A percentile compares a stretch with the other conserved stretches of the same genome.
phyloP scores from a whole-genome alignment of 1,140 invertebrate genomes.

The Drosophila chauvacae region DNA sequence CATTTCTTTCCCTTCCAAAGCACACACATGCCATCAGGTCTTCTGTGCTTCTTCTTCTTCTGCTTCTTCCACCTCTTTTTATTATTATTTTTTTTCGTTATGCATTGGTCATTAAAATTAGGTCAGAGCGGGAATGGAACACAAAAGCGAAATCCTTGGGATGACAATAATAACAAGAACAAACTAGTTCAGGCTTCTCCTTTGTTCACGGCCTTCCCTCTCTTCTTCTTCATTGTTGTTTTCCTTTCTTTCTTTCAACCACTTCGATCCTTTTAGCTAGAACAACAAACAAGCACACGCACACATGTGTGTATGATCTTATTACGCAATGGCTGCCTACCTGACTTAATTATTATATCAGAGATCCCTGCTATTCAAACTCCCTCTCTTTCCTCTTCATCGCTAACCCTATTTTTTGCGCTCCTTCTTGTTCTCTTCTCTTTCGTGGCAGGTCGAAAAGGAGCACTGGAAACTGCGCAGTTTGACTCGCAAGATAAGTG shows the following conservation, averaged over 20 bases:
- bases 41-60: conserved; percentile 11
- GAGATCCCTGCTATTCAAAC: conserved; percentile 26
- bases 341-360: conserved; percentile 81
- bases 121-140: conserved; percentile 59
- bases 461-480: conserved; percentile 62
- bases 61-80: conserved; percentile 26
- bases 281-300: conserved; percentile 53
- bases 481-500: conserved; percentile 44
- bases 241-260: conserved; percentile 5
- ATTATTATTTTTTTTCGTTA: conserved; percentile 30
- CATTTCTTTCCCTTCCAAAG: neutral
- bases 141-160: conserved; percentile 53
- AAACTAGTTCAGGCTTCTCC: conserved; percentile 66
- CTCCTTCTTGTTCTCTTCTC: neutral
- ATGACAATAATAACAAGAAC: conserved; percentile 31
- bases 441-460: conserved; percentile 50
- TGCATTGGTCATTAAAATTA: conserved; percentile 77
- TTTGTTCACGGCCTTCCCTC: conserved; percentile 39
- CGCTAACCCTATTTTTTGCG: conserved; percentile 5
- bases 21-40: conserved; percentile 18
- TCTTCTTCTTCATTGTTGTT: conserved; percentile 16
- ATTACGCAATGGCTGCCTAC: conserved; percentile 80
- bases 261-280: conserved; percentile 71
- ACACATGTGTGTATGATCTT: conserved; percentile 41
- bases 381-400: conserved; percentile 1